A percentile compares a stretch with the other conserved stretches of the same genome.
Evolutionary conservation across 1,140 invertebrate genomes (phyloP).

Genomic region (Cataglyphis hispanica): DNA sequence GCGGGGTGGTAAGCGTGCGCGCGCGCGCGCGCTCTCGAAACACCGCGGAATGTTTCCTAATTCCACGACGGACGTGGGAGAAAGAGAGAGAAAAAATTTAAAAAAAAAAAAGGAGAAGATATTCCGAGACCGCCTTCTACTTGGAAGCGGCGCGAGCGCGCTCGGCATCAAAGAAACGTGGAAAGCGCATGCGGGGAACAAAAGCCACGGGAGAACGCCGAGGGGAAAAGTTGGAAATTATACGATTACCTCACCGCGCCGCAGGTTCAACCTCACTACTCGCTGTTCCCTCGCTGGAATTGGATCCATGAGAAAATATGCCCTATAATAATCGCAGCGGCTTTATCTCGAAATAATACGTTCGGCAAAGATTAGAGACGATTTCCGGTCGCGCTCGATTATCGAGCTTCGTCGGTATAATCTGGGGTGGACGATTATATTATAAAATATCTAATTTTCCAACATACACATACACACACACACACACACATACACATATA

Average conservation of each 20-base stretch:
- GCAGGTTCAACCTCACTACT: conserved; percentile 8
- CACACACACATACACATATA: too few relatives aligned
- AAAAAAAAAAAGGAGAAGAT: conserved; percentile 59
- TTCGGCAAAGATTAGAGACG: neutral
- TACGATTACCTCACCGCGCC: conserved; percentile 22
- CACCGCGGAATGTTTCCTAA: conserved; percentile 46
- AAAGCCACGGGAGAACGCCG: conserved; percentile 35
- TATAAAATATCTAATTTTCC: neutral
- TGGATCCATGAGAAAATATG: conserved; percentile 48
- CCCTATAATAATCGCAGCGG: conserved; percentile 16
- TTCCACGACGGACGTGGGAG: conserved; percentile 24
- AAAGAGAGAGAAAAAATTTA: neutral
- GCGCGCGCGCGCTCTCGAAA: conserved; percentile 4
- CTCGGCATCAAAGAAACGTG: conserved; percentile 43
- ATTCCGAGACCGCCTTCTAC: conserved; percentile 56
- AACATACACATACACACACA: too few relatives aligned
- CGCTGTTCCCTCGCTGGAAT: neutral
- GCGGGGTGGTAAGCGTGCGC: neutral
- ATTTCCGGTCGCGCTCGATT: neutral
- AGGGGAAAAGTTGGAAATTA: conserved; percentile 59
- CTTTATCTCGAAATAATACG: conserved; percentile 3
- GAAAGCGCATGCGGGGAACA: conserved; percentile 40
- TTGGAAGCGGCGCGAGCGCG: conserved; percentile 35
- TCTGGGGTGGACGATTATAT: neutral
- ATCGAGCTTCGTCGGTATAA: neutral